phyloP scores from a whole-genome alignment of 2,797 vertebrate species.

The Pelobates cultripes region DNA sequence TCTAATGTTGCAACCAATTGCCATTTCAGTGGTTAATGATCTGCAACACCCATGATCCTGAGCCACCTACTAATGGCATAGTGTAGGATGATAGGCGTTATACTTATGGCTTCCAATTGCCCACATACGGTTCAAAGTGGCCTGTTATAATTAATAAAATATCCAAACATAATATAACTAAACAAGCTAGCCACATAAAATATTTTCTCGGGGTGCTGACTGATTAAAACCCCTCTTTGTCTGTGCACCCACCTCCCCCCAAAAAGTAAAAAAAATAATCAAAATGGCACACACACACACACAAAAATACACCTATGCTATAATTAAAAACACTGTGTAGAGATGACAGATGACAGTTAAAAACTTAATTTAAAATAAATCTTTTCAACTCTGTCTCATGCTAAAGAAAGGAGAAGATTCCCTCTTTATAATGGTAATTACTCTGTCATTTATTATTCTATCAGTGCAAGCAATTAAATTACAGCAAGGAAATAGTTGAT shows the following conservation, averaged over 20 bases:
- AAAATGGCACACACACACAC: background rate
- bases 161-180: too few relatives aligned
- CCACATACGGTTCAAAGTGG: too few relatives aligned
- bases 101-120: too few relatives aligned
- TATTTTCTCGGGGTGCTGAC: slow-evolving; percentile 73
- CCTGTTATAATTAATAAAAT: too few relatives aligned
- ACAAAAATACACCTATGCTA: slow-evolving; percentile 83
- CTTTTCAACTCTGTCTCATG: slow-evolving; percentile 99
- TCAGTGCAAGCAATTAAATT: slow-evolving; percentile 99
- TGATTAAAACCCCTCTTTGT: slow-evolving; percentile 58
- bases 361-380: slow-evolving; percentile 99
- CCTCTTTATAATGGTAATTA: slow-evolving; percentile 99
- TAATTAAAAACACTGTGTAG: slow-evolving; percentile 96
- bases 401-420: slow-evolving; percentile 98
- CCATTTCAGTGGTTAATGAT: too few relatives aligned
- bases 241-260: slow-evolving; percentile 18
- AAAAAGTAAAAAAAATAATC: slow-evolving; percentile 42
- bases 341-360: slow-evolving; percentile 99
- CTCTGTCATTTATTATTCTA: slow-evolving; percentile 99
- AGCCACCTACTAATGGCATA: too few relatives aligned
- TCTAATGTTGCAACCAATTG: too few relatives aligned
- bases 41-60: too few relatives aligned
- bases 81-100: too few relatives aligned
- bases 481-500: slow-evolving; percentile 99
- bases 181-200: background rate